A percentile compares a stretch with the other conserved stretches of the same genome.
Conservation (phyloP, 1,140 invertebrate species). For the Augochlora pura region DNA sequence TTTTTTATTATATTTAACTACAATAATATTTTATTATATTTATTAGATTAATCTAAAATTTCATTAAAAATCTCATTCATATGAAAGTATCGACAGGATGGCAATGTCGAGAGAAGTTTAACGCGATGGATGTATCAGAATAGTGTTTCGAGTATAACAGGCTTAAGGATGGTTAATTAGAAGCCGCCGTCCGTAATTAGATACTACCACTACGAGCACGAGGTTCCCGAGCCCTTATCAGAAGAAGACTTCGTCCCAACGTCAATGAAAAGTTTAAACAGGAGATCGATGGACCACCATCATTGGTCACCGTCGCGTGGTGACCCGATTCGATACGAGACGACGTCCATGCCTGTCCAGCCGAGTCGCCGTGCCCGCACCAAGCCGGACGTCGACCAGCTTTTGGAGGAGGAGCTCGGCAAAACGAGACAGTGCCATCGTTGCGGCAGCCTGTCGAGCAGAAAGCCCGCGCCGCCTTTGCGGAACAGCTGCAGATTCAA, state of each 20-base stretch:
- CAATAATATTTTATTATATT: no score
- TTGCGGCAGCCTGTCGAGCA: conserved; percentile 48
- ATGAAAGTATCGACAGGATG: no score
- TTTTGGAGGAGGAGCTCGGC: conserved; percentile 35
- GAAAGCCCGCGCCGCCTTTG: conserved; percentile 8
- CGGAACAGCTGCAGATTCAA: conserved; percentile 54
- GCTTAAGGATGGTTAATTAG: neutral
- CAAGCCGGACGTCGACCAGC: conserved; percentile 49
- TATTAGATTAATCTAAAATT: no score
- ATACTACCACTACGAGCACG: conserved; percentile 42
- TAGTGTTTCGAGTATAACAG: no score
- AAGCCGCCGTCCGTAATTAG: conserved; percentile 12
- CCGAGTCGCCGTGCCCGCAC: conserved; percentile 22
- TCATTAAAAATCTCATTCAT: no score
- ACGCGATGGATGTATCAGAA: no score
- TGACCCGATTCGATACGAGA: conserved; percentile 45
- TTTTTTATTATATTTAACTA: no score
- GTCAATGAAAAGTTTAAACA: conserved; percentile 28
- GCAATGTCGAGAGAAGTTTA: no score
- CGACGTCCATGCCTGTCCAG: neutral
- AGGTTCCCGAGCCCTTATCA: conserved; percentile 49
- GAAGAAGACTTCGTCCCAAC: conserved; percentile 52
- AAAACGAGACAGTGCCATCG: conserved; percentile 52
- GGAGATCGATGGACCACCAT: conserved; percentile 18
- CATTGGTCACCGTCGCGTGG: conserved; percentile 38